These are phyloP conservation scores for Cerastoderma edule DNA, from an alignment of 2,888 invertebrate species.

Conservation along the genomic window DNA sequence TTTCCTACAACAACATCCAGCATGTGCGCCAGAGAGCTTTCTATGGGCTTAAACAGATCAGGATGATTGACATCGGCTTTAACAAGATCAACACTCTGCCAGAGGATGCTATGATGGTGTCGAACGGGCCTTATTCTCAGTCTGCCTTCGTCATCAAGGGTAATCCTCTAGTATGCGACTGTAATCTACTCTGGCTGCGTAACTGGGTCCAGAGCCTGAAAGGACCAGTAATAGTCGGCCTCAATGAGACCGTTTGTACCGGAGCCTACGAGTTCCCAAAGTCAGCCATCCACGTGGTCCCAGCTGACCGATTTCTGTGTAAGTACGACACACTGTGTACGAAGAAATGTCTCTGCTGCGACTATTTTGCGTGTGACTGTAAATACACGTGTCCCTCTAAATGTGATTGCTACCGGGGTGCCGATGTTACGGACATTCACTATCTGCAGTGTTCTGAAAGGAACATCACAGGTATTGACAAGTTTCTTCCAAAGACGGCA, in stretches of 20 bases:
- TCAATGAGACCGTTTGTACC: slow-evolving; percentile 57
- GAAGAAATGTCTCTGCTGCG: slow-evolving; percentile 68
- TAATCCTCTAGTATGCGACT: slow-evolving; percentile 73
- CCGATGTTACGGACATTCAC: slow-evolving; percentile 46
- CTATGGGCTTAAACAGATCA: slow-evolving; percentile 59
- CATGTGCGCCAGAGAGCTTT: slow-evolving; percentile 68
- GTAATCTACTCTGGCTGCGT: slow-evolving; percentile 70
- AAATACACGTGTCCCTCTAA: slow-evolving; percentile 67
- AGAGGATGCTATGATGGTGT: slow-evolving; percentile 43
- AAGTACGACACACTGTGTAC: slow-evolving; percentile 66
- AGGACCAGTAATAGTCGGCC: slow-evolving; percentile 59
- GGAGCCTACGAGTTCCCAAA: slow-evolving; percentile 50
- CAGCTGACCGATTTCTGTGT: slow-evolving; percentile 67
- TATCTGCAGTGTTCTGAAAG: slow-evolving; percentile 58
- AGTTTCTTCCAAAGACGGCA: slow-evolving; percentile 61
- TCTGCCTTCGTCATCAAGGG: slow-evolving; percentile 63
- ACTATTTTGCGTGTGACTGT: slow-evolving; percentile 68
- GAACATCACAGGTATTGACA: slow-evolving; percentile 56
- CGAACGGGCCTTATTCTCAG: slow-evolving; percentile 51
- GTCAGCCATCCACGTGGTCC: slow-evolving; percentile 32
- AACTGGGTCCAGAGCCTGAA: slow-evolving; percentile 51
- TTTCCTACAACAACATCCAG: slow-evolving; percentile 64
- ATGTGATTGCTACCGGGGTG: slow-evolving; percentile 66
- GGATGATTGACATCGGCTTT: slow-evolving; percentile 63
- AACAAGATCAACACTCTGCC: slow-evolving; percentile 63